Conservation (phyloP, 2,888 invertebrate species). For the Agrochola circellaris region DNA sequence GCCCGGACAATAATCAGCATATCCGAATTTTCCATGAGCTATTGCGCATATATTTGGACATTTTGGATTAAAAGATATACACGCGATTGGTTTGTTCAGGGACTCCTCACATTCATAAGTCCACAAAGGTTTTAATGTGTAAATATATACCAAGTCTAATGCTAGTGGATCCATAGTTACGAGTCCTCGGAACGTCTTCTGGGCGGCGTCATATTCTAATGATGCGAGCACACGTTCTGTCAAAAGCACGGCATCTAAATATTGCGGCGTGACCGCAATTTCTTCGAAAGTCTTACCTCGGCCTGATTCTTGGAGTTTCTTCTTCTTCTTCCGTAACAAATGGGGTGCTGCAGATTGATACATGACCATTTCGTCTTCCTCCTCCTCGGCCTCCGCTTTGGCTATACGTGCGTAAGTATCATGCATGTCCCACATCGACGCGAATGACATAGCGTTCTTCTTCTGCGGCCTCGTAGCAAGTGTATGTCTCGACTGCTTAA, state of each 20-base stretch:
- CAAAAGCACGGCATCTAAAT: conserved; percentile 92
- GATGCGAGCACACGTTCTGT: conserved; percentile 94
- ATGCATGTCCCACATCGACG: conserved; percentile 95
- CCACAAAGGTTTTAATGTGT: conserved; percentile 93
- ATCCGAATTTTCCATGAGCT: conserved; percentile 93
- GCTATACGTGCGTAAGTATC: conserved; percentile 92
- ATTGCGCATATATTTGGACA: conserved; percentile 94
- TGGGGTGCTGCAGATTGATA: conserved; percentile 82
- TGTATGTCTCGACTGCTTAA: conserved; percentile 92
- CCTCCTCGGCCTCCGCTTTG: conserved; percentile 72
- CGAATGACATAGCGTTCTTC: conserved; percentile 91
- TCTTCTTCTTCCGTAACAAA: conserved; percentile 77
- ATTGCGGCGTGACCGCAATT: conserved; percentile 81
- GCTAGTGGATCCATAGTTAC: conserved; percentile 91
- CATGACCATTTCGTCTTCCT: conserved; percentile 87
- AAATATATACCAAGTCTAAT: conserved; percentile 92
- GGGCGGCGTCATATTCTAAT: conserved; percentile 92
- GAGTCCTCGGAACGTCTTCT: conserved; percentile 93
- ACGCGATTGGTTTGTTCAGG: conserved; percentile 90
- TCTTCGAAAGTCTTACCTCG: conserved; percentile 77
- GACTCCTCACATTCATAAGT: conserved; percentile 90
- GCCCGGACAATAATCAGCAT: conserved; percentile 91
- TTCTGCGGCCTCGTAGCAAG: conserved; percentile 89
- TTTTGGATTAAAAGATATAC: conserved; percentile 92
- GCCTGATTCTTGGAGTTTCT: conserved; percentile 29